Percentiles rank a stretch among this genome's conserved stretches.
phyloP scores from a whole-genome alignment of 1,140 invertebrate genomes.

The Spodoptera frugiperda region DNA sequence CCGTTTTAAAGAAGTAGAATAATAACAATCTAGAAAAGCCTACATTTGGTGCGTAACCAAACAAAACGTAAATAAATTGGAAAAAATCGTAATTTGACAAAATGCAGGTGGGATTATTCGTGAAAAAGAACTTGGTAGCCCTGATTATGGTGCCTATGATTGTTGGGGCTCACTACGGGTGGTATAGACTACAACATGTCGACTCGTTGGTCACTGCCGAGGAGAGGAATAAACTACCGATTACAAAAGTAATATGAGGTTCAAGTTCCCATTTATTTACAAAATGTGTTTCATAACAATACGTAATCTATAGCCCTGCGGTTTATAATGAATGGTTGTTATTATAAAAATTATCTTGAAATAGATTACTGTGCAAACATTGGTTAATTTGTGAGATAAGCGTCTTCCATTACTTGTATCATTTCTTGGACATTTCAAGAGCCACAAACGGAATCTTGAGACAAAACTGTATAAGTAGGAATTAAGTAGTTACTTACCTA shows the following conservation, averaged over 20 bases:
- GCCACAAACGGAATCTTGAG: no score
- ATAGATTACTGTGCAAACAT: no score
- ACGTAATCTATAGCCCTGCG: no score
- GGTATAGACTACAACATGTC: constrained; percentile 84
- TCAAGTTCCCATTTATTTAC: no score
- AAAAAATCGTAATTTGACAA: constrained; percentile 14
- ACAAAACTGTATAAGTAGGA: no score
- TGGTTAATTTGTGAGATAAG: no score
- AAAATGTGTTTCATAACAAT: no score
- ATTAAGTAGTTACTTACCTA: no score
- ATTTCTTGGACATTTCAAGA: no score
- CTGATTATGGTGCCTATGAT: constrained; percentile 84
- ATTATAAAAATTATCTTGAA: no score
- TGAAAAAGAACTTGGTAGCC: constrained; percentile 80
- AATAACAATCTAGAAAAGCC: constrained; percentile 4
- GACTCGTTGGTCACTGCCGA: constrained; percentile 79
- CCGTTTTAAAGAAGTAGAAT: neutral
- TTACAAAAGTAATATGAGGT: constrained; percentile 63
- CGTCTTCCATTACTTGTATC: no score
- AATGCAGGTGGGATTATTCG: constrained; percentile 68
- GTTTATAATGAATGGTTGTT: no score
- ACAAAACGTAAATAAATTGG: constrained; percentile 9
- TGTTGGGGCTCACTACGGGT: constrained; percentile 84
- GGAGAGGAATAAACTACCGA: constrained; percentile 80
- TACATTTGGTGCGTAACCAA: constrained; percentile 23